phyloP scores from a whole-genome alignment of 2,113 vertebrate species.

The Cinclus cinclus region DNA sequence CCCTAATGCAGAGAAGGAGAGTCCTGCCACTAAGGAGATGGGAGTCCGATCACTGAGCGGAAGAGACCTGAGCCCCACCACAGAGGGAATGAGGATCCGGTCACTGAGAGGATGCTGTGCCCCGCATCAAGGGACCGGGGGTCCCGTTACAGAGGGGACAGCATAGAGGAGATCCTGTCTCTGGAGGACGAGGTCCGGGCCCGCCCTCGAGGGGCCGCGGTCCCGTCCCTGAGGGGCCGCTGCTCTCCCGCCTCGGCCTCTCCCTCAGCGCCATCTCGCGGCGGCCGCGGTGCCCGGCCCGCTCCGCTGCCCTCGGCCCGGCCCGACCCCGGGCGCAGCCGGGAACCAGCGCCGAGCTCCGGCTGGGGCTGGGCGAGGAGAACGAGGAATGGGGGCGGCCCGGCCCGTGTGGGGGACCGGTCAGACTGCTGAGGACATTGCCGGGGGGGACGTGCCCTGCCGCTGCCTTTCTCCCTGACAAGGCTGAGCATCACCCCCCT shows the following conservation, averaged over 20 bases:
- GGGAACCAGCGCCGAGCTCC: background rate
- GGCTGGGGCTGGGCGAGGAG: background rate
- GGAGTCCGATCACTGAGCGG: fast-evolving
- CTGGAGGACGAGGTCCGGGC: background rate
- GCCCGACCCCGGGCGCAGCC: background rate
- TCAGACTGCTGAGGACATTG: background rate
- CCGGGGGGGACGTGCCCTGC: fast-evolving
- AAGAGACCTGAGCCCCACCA: background rate
- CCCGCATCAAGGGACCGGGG: background rate
- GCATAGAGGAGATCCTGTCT: fast-evolving
- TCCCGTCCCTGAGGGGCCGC: background rate
- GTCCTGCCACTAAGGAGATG: background rate
- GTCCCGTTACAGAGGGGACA: background rate
- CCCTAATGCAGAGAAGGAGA: fast-evolving
- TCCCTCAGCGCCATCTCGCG: slow-evolving; percentile 34
- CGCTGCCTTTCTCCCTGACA: fast-evolving
- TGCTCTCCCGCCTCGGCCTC: background rate
- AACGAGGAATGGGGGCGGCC: fast-evolving
- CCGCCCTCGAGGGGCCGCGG: no score
- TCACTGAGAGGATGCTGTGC: background rate
- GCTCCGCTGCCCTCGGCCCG: background rate
- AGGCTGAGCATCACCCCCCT: fast-evolving
- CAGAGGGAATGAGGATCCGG: background rate
- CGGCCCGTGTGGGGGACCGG: fast-evolving
- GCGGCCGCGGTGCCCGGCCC: background rate